These are phyloP conservation scores for Schrankia costaestrigalis DNA, from an alignment of 2,888 invertebrate species.

Conservation along the genomic window DNA sequence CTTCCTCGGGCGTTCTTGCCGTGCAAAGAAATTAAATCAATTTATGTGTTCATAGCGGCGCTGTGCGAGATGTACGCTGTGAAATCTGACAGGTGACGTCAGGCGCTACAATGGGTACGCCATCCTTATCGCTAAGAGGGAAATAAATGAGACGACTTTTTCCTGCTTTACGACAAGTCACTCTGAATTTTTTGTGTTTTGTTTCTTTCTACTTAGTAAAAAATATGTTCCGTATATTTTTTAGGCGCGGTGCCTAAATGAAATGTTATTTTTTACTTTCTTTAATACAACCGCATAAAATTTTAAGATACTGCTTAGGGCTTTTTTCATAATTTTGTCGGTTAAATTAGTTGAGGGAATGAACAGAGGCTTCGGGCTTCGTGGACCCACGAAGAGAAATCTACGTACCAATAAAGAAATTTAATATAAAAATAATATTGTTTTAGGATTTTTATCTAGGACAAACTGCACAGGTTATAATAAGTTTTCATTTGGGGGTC, in stretches of 20 bases:
- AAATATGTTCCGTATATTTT: constrained; percentile 32
- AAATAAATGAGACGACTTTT: constrained; percentile 70
- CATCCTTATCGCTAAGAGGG: constrained; percentile 63
- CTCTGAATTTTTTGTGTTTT: constrained; percentile 49
- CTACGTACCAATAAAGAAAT: constrained; percentile 4
- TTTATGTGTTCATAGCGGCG: constrained; percentile 32
- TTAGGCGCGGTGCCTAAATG: constrained; percentile 25
- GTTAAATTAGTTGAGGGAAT: constrained; percentile 16
- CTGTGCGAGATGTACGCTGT: constrained; percentile 38
- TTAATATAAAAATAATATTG: constrained; percentile 5
- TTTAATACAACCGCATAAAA: constrained; percentile 24
- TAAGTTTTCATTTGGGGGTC: no score
- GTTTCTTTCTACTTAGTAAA: constrained; percentile 44
- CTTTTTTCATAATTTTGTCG: constrained; percentile 21
- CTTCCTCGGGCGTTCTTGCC: constrained; percentile 19
- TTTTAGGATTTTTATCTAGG: no score
- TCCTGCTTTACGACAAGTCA: constrained; percentile 53
- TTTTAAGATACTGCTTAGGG: constrained; percentile 25
- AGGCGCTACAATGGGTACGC: constrained; percentile 53
- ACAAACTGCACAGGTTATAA: no score
- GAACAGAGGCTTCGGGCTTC: constrained; percentile 4
- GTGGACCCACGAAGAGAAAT: constrained; percentile 4
- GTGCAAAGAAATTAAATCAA: constrained; percentile 47
- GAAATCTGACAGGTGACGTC: constrained; percentile 68
- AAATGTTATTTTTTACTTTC: constrained; percentile 30